Evolutionary conservation across 2,113 vertebrate species (phyloP).

Genomic region (Centropus unirufus): DNA sequence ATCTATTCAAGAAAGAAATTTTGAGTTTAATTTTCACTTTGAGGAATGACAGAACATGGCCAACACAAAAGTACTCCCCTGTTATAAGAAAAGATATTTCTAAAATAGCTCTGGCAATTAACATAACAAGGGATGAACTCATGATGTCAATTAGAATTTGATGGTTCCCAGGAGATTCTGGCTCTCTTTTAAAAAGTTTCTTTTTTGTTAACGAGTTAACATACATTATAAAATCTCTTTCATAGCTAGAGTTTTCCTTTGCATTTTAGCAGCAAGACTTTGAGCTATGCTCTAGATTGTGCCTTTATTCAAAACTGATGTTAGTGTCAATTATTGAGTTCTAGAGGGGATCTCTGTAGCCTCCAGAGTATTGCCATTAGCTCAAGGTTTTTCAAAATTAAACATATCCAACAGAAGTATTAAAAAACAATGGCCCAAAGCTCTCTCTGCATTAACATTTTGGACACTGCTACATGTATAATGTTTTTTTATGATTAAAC

Average conservation of each 20-base stretch:
- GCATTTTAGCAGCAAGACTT: background rate
- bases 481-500: background rate
- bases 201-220: background rate
- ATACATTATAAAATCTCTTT: background rate
- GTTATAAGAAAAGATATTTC: conserved; percentile 1
- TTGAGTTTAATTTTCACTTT: background rate
- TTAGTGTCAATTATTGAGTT: background rate
- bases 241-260: background rate
- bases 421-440: background rate
- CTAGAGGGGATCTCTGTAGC: background rate
- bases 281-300: background rate
- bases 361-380: background rate
- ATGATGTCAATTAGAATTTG: background rate
- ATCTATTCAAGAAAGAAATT: background rate
- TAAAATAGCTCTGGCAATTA: conserved; percentile 56
- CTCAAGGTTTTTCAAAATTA: background rate
- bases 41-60: background rate
- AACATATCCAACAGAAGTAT: background rate
- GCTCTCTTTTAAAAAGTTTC: background rate
- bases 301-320: background rate
- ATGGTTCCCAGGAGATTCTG: background rate
- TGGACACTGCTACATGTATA: background rate
- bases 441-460: background rate
- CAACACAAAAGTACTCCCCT: background rate
- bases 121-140: conserved; percentile 37